Base-by-base conservation (phyloP, 2,888 invertebrate species). In the Limnephilus lunatus region DNA sequence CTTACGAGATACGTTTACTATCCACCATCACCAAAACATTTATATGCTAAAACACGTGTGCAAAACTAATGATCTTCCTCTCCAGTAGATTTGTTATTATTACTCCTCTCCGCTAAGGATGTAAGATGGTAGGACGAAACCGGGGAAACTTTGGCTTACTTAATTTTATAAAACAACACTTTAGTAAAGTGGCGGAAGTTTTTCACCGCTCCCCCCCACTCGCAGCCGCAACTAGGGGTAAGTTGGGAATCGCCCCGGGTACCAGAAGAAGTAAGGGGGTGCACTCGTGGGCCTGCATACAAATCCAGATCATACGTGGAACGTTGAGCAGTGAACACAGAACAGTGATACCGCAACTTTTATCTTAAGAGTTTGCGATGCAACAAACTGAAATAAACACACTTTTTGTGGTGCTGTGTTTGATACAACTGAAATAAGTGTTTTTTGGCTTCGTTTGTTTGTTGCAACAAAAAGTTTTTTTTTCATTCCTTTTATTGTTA, bases 81-180 rank as follows among this genome's bases (percentile, higher is more conserved):
- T 86, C 14, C 44, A 44, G 48, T 12, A 30, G 35, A 86, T 32
- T 7, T 32, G 35, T 83, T 83, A 35, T 35, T 35, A 35, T 25
- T 83, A 5, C 31, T 25, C 4, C 83, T 19, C 0, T 83, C 25
- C 32, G 83, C 31, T 31, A 25, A 25, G 83, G 19, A 82, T 14
- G 82, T 31, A 32, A 32, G 32, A 31, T 31, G 82, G 12, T 82
- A 32, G 2, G 83, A 9, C 7, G 25, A 53, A 53, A 19, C 53
- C 25, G 83, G 19, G n/a, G 44, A 86, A 82, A 90, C 53, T 83
- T 90, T 39, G 83, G 68, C 44, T 83, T 83, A 90, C 90, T 90
- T 92, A 92, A 92, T 92, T 92, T 91, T 92, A 91, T 92, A 92
- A 92, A 92, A 92, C 92, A 92, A 92, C 91, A 92, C 91, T 92